Conservation (phyloP, 2,113 vertebrate genomes). For the Dipodomys spectabilis region DNA sequence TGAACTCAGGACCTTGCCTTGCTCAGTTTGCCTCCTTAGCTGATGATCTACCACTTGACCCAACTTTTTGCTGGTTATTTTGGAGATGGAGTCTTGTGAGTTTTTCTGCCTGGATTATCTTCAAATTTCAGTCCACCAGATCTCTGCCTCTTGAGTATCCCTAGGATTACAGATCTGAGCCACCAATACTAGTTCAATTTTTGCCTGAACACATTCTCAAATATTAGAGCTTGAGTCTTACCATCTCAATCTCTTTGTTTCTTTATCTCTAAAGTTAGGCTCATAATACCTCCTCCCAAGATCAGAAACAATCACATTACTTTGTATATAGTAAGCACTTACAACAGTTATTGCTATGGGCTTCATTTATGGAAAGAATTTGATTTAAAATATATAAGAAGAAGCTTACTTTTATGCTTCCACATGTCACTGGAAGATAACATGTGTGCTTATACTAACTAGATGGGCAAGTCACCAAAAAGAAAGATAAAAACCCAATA, state of each 20-base stretch:
- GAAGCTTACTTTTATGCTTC: not conserved
- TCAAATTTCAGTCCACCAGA: too few species aligned
- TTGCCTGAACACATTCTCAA: not conserved
- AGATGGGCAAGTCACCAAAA: not conserved
- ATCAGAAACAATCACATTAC: not conserved
- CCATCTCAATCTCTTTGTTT: not conserved
- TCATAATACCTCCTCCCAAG: not conserved
- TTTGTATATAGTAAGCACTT: not conserved
- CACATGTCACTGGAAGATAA: not conserved
- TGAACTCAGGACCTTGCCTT: too few species aligned
- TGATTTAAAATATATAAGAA: not conserved
- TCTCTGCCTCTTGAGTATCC: too few species aligned
- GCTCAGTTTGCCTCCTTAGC: too few species aligned
- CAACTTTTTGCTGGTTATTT: too few species aligned
- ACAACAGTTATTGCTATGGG: too few species aligned
- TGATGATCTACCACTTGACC: too few species aligned
- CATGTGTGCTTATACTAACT: not conserved
- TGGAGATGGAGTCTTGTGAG: too few species aligned
- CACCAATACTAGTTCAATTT: not conserved
- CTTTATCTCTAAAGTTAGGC: not conserved
- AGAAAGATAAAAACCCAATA: not conserved
- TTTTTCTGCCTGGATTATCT: too few species aligned
- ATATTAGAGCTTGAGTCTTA: not conserved
- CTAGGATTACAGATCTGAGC: too few species aligned
- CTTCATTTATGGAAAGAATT: conserved; percentile 2